Evolutionary conservation across 2,113 vertebrate genomes (phyloP).

Genomic region (Chlorodrepanis virens): DNA sequence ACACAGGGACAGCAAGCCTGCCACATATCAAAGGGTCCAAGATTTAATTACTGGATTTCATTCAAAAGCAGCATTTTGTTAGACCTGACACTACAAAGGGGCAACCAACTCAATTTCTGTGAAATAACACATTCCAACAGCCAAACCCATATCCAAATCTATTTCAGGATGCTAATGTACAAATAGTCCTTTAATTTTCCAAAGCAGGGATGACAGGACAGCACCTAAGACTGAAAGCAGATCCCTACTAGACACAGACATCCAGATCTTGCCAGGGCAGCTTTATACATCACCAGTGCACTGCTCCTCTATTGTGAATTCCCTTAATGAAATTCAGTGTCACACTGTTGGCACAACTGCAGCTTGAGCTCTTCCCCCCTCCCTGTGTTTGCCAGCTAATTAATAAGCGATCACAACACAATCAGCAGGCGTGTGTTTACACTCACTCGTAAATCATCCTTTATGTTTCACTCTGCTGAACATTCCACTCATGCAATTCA

Average conservation of each 20-base stretch:
- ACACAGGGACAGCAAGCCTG: neutral
- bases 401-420: constrained; percentile 45
- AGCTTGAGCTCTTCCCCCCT: neutral
- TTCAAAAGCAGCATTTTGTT: neutral
- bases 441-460: constrained; percentile 4
- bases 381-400: neutral
- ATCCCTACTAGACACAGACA: neutral
- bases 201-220: neutral
- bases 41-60: neutral
- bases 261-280: neutral
- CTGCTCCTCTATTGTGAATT: neutral
- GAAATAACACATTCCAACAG: neutral
- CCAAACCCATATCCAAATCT: neutral
- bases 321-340: neutral
- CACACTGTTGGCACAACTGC: constrained; percentile 12
- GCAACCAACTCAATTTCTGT: neutral
- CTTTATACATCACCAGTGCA: neutral
- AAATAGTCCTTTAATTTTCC: neutral
- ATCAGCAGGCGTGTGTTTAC: constrained; percentile 22
- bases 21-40: neutral
- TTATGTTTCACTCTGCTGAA: neutral
- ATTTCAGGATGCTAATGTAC: neutral
- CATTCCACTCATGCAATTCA: neutral
- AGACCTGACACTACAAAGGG: neutral
- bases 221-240: neutral